Percentiles rank a stretch among this genome's conserved stretches.
phyloP scores from a whole-genome alignment of 2,888 invertebrate species.

The Apotomis capreana region DNA sequence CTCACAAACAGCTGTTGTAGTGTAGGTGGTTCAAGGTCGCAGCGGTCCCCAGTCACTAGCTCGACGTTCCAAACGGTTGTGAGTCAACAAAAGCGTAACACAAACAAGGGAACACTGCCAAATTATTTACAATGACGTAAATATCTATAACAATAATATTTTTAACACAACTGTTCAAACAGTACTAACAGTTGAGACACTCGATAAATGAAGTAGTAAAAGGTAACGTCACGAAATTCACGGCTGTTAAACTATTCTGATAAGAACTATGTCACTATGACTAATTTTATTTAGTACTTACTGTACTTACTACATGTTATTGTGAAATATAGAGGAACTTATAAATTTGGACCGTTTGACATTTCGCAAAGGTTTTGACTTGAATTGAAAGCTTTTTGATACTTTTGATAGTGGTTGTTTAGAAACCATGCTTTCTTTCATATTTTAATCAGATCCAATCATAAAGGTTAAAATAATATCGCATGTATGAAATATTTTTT shows the following conservation, averaged over 20 bases:
- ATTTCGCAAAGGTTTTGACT: conserved; percentile 23
- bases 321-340: conserved; percentile 43
- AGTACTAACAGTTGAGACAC: conserved; percentile 40
- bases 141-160: conserved; percentile 58
- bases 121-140: conserved; percentile 76
- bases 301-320: conserved; percentile 10
- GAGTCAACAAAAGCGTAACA: conserved; percentile 66
- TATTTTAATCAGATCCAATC: neutral
- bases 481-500: no score
- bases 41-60: conserved; percentile 61
- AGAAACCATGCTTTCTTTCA: conserved; percentile 8
- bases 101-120: conserved; percentile 71
- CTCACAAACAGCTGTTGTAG: conserved; percentile 71
- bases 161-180: conserved; percentile 65
- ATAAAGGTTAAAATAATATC: no score
- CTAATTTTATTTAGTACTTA: conserved; percentile 32
- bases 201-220: conserved; percentile 6
- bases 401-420: conserved; percentile 21
- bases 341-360: conserved; percentile 44
- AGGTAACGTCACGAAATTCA: conserved; percentile 29
- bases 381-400: conserved; percentile 5
- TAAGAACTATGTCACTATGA: conserved; percentile 29
- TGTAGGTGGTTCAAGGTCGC: conserved; percentile 70
- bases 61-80: conserved; percentile 57
- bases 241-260: conserved; percentile 26